Percentiles rank a stretch among this genome's conserved stretches.
Evolutionary conservation across 1,140 invertebrate species (phyloP).

Genomic region (Adelges cooleyi): DNA sequence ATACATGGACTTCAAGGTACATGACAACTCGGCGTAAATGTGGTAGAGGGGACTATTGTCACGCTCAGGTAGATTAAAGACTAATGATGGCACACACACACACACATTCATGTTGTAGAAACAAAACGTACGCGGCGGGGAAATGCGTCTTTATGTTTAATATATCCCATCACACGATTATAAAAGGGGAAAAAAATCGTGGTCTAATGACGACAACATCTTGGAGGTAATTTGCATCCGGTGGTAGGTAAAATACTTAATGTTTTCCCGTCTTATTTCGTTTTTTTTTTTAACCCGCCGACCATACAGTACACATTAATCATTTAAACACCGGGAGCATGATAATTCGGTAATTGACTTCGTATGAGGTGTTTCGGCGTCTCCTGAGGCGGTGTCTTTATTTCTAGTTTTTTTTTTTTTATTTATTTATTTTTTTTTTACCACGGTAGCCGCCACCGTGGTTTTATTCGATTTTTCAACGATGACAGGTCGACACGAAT

Average conservation of each 20-base stretch:
- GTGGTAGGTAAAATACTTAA: constrained; percentile 21
- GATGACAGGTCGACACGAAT: constrained; percentile 29
- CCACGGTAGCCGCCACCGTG: background rate
- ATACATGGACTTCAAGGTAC: no score
- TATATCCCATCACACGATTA: constrained; percentile 11
- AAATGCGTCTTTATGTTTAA: constrained; percentile 13
- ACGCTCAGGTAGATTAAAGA: constrained; percentile 20
- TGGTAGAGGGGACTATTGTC: background rate
- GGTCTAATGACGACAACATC: constrained; percentile 26
- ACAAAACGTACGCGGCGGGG: background rate
- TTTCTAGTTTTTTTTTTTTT: background rate
- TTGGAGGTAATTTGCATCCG: constrained; percentile 28
- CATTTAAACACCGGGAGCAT: constrained; percentile 28
- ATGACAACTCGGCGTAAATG: background rate
- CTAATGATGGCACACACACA: constrained; percentile 9
- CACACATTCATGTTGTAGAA: background rate
- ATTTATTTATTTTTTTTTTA: constrained; percentile 3
- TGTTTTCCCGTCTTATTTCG: constrained; percentile 24
- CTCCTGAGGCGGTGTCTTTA: constrained; percentile 20
- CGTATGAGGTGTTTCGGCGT: constrained; percentile 16
- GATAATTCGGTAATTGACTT: constrained; percentile 29
- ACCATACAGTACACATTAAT: constrained; percentile 26
- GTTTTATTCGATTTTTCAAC: constrained; percentile 29
- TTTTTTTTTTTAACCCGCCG: background rate
- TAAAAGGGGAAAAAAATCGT: constrained; percentile 4